These are phyloP conservation scores for Pelochelys cantorii DNA, from an alignment of 2,797 vertebrate genomes.

Conservation along the genomic window DNA sequence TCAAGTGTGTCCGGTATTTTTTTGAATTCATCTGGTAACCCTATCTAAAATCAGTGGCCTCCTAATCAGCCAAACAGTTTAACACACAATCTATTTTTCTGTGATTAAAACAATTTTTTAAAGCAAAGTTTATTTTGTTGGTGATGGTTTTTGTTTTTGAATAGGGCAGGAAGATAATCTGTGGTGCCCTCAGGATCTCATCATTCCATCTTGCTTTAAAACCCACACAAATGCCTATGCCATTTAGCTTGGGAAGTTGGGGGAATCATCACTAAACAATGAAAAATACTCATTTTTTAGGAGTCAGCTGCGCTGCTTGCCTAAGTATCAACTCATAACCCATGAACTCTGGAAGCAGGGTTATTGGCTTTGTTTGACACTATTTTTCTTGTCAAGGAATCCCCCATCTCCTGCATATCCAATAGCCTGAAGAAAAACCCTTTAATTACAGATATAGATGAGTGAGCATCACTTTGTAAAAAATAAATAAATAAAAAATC, in stretches of 20 bases:
- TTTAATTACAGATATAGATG: slow-evolving; percentile 49
- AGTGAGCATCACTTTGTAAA: slow-evolving; percentile 37
- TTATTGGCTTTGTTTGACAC: slow-evolving; percentile 64
- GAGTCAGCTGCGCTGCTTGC: neutral
- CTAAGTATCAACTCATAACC: slow-evolving; percentile 40
- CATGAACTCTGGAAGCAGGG: slow-evolving; percentile 41
- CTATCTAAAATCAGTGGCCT: neutral
- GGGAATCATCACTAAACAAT: slow-evolving; percentile 6
- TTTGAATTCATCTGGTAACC: too few species aligned
- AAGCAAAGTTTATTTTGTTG: neutral
- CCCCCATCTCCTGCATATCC: slow-evolving; percentile 29
- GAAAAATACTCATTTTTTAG: neutral
- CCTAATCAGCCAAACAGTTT: neutral
- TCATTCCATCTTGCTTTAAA: neutral
- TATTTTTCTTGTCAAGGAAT: slow-evolving; percentile 60
- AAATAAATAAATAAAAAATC: slow-evolving; percentile 4
- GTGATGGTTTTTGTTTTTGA: neutral
- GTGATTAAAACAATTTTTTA: neutral
- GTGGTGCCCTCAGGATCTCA: neutral
- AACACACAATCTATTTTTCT: neutral
- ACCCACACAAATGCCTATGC: neutral
- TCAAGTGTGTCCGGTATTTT: too few species aligned
- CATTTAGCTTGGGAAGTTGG: neutral
- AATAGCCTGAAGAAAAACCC: slow-evolving; percentile 37
- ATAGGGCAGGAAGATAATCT: fast-evolving